Conservation (phyloP, 2,797 vertebrate species). For the Enteromius trimaculatus region DNA sequence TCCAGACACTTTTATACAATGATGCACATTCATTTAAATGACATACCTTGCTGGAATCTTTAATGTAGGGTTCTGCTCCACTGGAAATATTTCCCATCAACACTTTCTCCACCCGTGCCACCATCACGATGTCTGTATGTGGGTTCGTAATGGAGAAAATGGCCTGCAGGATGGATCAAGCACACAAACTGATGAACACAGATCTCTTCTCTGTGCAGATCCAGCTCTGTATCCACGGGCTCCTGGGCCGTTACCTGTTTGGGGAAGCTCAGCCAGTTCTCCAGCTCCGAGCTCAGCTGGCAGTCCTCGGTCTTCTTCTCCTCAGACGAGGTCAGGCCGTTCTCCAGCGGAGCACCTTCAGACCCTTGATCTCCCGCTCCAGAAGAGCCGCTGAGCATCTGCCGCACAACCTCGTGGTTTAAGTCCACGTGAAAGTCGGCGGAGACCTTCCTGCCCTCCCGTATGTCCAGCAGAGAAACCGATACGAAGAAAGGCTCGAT, state of each 20-base stretch:
- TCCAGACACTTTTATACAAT: background rate
- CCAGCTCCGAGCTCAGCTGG: constrained; percentile 82
- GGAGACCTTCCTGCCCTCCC: constrained; percentile 91
- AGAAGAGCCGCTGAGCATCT: constrained; percentile 73
- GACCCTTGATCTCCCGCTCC: constrained; percentile 64
- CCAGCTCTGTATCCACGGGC: background rate
- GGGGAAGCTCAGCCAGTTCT: constrained; percentile 91
- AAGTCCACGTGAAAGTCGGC: constrained; percentile 96
- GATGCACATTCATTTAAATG: background rate
- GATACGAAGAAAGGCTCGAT: constrained; percentile 96
- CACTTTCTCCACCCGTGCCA: constrained; percentile 95
- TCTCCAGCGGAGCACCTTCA: constrained; percentile 76
- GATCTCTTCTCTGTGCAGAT: constrained; percentile 7
- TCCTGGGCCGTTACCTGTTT: constrained; percentile 82
- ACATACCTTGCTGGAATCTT: constrained; percentile 95
- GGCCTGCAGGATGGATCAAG: constrained; percentile 75
- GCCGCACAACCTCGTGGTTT: constrained; percentile 83
- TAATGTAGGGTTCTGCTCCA: constrained; percentile 93
- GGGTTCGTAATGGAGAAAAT: constrained; percentile 95
- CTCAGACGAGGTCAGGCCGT: constrained; percentile 76
- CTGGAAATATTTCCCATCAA: constrained; percentile 93
- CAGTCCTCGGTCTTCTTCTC: constrained; percentile 85
- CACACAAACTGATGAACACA: constrained; percentile 1
- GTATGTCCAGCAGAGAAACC: constrained; percentile 87
- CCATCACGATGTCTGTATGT: constrained; percentile 92